phyloP scores from a whole-genome alignment of 1,140 invertebrate genomes.

The Drosophila ficusphila region DNA sequence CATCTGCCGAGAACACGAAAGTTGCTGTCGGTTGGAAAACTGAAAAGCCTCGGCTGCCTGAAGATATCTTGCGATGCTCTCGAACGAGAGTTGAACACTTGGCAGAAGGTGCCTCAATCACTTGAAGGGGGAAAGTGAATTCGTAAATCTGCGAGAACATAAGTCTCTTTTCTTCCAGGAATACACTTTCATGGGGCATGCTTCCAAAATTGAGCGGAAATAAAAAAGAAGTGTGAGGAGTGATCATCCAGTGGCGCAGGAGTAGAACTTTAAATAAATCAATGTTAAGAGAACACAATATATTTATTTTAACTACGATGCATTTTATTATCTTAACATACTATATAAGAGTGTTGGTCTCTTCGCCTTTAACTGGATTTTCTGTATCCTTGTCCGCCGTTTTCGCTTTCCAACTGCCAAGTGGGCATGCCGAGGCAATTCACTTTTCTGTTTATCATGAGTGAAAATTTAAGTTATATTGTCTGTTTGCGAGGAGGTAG shows the following conservation, averaged over 20 bases:
- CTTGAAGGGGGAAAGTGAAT: slow-evolving; percentile 27
- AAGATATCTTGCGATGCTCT: neutral
- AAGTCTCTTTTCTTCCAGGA: neutral
- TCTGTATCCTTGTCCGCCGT: slow-evolving; percentile 29
- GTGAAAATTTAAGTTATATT: slow-evolving; percentile 66
- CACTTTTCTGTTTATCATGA: slow-evolving; percentile 72
- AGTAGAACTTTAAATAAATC: too few relatives aligned
- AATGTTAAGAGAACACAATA: too few relatives aligned
- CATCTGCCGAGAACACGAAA: slow-evolving; percentile 61
- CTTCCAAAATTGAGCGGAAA: too few relatives aligned
- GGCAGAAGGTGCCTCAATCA: neutral
- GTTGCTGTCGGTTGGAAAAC: slow-evolving; percentile 23
- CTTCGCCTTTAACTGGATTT: neutral
- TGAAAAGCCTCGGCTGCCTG: neutral
- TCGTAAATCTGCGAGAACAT: slow-evolving; percentile 1
- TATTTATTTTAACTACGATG: too few relatives aligned
- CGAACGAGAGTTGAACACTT: slow-evolving; percentile 1
- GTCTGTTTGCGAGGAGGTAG: slow-evolving; percentile 12
- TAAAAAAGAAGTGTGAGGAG: too few relatives aligned
- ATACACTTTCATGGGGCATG: neutral
- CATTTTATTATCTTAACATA: too few relatives aligned
- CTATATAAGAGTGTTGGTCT: slow-evolving; percentile 5
- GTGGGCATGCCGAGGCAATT: slow-evolving; percentile 47
- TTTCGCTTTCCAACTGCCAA: slow-evolving; percentile 32
- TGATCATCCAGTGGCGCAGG: too few relatives aligned